Conservation (phyloP, 1,140 invertebrate genomes). For the Diorhabda carinulata region DNA sequence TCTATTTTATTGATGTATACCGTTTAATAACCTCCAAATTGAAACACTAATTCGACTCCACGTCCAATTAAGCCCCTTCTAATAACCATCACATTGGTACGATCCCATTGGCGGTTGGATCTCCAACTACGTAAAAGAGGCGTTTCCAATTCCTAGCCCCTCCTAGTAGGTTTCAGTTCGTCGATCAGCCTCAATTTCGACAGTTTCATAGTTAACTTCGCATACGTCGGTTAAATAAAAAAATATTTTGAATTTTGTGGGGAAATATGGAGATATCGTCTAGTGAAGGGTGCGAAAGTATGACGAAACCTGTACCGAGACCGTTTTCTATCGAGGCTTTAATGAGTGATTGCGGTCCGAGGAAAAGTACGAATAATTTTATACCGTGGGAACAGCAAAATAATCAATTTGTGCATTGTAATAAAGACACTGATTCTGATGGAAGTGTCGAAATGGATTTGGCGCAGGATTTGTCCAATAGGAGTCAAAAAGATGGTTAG, state of each 20-base stretch:
- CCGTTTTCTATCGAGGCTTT: constrained; percentile 47
- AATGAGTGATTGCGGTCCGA: constrained; percentile 44
- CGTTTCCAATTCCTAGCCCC: constrained; percentile 16
- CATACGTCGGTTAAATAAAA: neutral
- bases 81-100: constrained; percentile 31
- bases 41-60: constrained; percentile 20
- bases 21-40: constrained; percentile 12
- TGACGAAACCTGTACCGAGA: constrained; percentile 43
- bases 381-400: constrained; percentile 29
- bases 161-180: constrained; percentile 15
- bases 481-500: constrained; percentile 42
- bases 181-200: constrained; percentile 9
- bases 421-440: constrained; percentile 44
- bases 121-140: constrained; percentile 28
- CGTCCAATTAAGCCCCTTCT: constrained; percentile 39
- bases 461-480: constrained; percentile 44
- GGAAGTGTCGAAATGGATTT: constrained; percentile 46
- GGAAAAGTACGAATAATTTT: constrained; percentile 24
- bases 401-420: constrained; percentile 25
- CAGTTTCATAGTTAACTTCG: neutral
- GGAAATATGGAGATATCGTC: constrained; percentile 31
- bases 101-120: constrained; percentile 27
- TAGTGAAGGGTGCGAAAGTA: constrained; percentile 23
- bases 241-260: neutral
- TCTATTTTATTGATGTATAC: constrained; percentile 17